Conservation (phyloP, 1,140 invertebrate genomes). For the Drosophila tani region DNA sequence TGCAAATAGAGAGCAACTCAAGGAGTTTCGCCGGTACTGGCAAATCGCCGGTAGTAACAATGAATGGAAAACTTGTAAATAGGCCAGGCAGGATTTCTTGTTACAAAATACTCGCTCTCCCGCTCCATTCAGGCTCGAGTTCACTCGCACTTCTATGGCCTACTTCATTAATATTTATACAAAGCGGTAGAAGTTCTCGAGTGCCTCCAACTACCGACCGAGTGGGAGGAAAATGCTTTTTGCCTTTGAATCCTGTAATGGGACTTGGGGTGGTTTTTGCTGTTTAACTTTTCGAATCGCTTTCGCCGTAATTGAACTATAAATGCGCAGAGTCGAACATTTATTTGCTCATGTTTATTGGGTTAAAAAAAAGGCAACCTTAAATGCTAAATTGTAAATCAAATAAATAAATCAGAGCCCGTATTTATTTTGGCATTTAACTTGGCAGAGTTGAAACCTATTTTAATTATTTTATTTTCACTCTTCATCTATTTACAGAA, state of each 20-base stretch:
- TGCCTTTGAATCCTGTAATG: slow-evolving; percentile 60
- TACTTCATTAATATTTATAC: slow-evolving; percentile 83
- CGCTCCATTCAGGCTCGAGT: slow-evolving; percentile 55
- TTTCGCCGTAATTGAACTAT: slow-evolving; percentile 63
- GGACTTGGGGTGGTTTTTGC: slow-evolving; percentile 13
- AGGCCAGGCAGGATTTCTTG: slow-evolving; percentile 79
- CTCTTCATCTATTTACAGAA: slow-evolving; percentile 59
- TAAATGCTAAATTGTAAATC: slow-evolving; percentile 17
- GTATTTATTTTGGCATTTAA: slow-evolving; percentile 31
- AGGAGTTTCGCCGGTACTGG: not conserved
- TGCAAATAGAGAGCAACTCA: slow-evolving; percentile 64
- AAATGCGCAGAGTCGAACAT: slow-evolving; percentile 51
- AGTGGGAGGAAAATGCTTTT: slow-evolving; percentile 11
- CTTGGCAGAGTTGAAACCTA: slow-evolving; percentile 31
- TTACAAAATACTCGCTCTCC: slow-evolving; percentile 62
- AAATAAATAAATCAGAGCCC: slow-evolving; percentile 39
- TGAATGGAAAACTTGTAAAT: slow-evolving; percentile 60
- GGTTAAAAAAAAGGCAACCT: slow-evolving; percentile 2
- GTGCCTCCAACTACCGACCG: slow-evolving; percentile 3
- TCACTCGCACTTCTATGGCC: slow-evolving; percentile 70
- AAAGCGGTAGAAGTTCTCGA: slow-evolving; percentile 48
- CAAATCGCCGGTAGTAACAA: slow-evolving; percentile 17
- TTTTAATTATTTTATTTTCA: slow-evolving; percentile 61
- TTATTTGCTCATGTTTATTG: slow-evolving; percentile 49
- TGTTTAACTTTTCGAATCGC: slow-evolving; percentile 20